phyloP scores from a whole-genome alignment of 2,888 invertebrate species.

The Parnassius glacialis region DNA sequence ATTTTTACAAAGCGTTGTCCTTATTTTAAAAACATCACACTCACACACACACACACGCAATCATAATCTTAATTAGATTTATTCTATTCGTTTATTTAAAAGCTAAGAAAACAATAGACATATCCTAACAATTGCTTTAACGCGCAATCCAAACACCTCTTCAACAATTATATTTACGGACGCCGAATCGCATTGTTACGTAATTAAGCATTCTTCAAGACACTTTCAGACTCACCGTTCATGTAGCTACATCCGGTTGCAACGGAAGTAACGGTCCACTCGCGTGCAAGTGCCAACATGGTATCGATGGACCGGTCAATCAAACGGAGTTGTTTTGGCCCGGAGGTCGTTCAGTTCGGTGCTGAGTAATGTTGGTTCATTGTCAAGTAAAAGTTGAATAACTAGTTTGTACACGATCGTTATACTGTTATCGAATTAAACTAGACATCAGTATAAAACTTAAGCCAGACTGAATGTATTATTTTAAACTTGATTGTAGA shows the following conservation, averaged over 20 bases:
- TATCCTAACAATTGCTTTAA: not conserved
- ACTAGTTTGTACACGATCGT: constrained; percentile 20
- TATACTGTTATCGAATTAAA: constrained; percentile 27
- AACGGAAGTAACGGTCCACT: constrained; percentile 64
- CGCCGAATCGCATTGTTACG: constrained; percentile 21
- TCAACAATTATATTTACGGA: constrained; percentile 1
- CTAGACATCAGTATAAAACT: not conserved
- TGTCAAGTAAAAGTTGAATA: constrained; percentile 62
- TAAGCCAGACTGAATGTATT: no score
- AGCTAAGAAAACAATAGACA: constrained; percentile 1
- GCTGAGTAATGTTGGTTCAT: constrained; percentile 44
- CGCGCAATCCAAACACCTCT: not conserved
- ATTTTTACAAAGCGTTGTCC: no score
- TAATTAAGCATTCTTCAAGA: constrained; percentile 24
- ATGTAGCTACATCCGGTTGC: constrained; percentile 41
- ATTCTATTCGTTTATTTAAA: not conserved
- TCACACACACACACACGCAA: not conserved
- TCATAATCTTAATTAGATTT: not conserved
- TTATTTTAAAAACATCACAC: no score
- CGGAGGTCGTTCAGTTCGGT: constrained; percentile 45
- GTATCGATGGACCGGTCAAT: constrained; percentile 31
- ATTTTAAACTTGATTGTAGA: no score
- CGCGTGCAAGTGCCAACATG: constrained; percentile 46
- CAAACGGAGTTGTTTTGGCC: constrained; percentile 21
- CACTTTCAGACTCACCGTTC: constrained; percentile 29